Base-by-base conservation (phyloP, 2,888 invertebrate genomes). In the Falcaria lacertinaria region DNA sequence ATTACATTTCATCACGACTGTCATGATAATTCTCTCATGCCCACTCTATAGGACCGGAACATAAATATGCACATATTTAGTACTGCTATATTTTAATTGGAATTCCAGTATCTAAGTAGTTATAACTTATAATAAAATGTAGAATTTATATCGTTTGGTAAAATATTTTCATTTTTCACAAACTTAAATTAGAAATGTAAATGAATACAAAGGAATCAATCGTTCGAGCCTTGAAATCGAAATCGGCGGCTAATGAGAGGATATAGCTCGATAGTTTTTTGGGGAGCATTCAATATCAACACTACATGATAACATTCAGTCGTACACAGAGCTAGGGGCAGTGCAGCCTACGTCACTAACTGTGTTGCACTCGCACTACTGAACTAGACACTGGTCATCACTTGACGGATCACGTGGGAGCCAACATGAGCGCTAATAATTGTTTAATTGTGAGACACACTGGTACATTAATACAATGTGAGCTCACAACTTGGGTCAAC, bases 331-430 rank as follows among this genome's bases (percentile, higher is more conserved):
- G 38, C 39, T 33, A 43, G 11, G 64, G 61, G 60, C 64, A 59
- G 66, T 72, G 74, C 69, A 57, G 53, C 52, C 59, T 63, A 73
- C 68, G 50, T 68, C 65, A 62, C 67, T 68, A 69, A 13, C 22
- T 74, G 75, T 71, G 58, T 58, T 39, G 60, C 64, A 67, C 59
- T 65, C 65, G 73, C 69, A 60, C 63, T 64, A 69, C 63, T 54
- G 44, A 53, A 52, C 46, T 43, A 43, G 54, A 45, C 39, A 48
- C 60, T 58, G 60, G 64, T 69, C 60, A 66, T 62, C 59, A 66
- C 63, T 65, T 57, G 52, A 25, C 37, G 6, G 5, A 22, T 22
- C 14, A 22, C 37, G 2, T 22, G 28, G 11, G 1, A 28, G 11
- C 28, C 11, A 2, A 11, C 11, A 11, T 28, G 11, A 28, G 11